Percentiles rank a stretch among this genome's conserved stretches.
Evolutionary conservation across 2,888 invertebrate species (phyloP).

Genomic region (Pterostichus niger): DNA sequence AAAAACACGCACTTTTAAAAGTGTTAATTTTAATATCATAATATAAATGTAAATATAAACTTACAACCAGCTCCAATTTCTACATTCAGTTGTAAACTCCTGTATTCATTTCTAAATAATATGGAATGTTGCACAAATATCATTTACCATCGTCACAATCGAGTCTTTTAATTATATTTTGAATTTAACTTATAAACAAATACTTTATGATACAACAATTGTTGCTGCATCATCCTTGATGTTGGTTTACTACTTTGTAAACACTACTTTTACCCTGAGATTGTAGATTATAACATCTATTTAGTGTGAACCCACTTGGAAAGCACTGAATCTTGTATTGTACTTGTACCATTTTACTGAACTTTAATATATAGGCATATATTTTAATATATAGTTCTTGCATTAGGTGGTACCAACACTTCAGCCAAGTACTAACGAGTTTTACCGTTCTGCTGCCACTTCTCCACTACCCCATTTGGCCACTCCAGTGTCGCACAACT

Average conservation of each 20-base stretch:
- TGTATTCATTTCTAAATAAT: too few species aligned
- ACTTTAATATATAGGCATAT: neutral
- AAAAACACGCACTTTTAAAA: neutral
- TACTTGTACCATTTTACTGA: neutral
- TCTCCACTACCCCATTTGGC: conserved; percentile 80
- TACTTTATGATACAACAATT: too few species aligned
- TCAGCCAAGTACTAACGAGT: conserved; percentile 73
- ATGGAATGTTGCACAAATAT: too few species aligned
- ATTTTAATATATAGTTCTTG: neutral
- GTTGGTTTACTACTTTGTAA: too few species aligned
- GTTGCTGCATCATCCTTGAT: too few species aligned
- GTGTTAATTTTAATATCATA: neutral
- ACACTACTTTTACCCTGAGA: too few species aligned
- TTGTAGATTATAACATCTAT: neutral
- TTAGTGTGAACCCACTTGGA: neutral
- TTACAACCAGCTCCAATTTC: too few species aligned
- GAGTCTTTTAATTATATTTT: too few species aligned
- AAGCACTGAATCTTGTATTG: neutral
- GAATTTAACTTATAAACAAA: too few species aligned
- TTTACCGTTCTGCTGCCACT: conserved; percentile 80
- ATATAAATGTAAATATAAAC: neutral
- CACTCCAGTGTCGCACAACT: conserved; percentile 76
- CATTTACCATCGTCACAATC: too few species aligned
- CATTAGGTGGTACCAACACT: conserved; percentile 73
- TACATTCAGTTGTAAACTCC: too few species aligned